Evolutionary conservation across 1,140 invertebrate species (phyloP).

Genomic region (Pissodes strobi): DNA sequence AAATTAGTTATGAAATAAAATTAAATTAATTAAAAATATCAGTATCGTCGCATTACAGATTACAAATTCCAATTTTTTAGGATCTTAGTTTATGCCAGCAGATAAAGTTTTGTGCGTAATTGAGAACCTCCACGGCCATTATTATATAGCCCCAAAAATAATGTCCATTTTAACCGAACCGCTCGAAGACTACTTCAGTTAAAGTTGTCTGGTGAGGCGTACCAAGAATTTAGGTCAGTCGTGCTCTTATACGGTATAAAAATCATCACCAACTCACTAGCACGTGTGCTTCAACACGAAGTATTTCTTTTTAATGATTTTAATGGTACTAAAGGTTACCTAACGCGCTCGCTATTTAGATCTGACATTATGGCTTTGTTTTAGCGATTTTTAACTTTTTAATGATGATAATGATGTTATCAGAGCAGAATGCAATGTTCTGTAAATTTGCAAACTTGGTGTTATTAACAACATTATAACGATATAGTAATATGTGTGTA

Average conservation of each 20-base stretch:
- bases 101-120: too few relatives aligned
- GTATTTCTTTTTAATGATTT: slow-evolving; percentile 9
- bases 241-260: slow-evolving; percentile 31
- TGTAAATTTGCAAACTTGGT: neutral
- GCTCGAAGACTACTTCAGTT: slow-evolving; percentile 14
- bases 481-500: too few relatives aligned
- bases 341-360: neutral
- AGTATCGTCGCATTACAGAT: too few relatives aligned
- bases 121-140: too few relatives aligned
- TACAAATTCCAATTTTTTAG: too few relatives aligned
- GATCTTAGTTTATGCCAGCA: too few relatives aligned
- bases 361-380: slow-evolving; percentile 2
- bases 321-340: slow-evolving; percentile 10
- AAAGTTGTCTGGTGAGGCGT: slow-evolving; percentile 23
- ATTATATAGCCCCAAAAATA: slow-evolving; percentile 3
- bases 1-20: too few relatives aligned
- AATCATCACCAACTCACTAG: slow-evolving; percentile 16
- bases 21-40: too few relatives aligned
- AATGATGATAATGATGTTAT: neutral
- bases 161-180: neutral
- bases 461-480: too few relatives aligned
- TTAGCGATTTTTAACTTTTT: neutral
- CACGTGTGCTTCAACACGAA: slow-evolving; percentile 23
- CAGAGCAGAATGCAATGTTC: neutral
- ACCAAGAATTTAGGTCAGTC: slow-evolving; percentile 30